Percentiles rank a stretch among this genome's conserved stretches.
phyloP scores from a whole-genome alignment of 2,113 vertebrate species.

The Rhinichthys klamathensis region DNA sequence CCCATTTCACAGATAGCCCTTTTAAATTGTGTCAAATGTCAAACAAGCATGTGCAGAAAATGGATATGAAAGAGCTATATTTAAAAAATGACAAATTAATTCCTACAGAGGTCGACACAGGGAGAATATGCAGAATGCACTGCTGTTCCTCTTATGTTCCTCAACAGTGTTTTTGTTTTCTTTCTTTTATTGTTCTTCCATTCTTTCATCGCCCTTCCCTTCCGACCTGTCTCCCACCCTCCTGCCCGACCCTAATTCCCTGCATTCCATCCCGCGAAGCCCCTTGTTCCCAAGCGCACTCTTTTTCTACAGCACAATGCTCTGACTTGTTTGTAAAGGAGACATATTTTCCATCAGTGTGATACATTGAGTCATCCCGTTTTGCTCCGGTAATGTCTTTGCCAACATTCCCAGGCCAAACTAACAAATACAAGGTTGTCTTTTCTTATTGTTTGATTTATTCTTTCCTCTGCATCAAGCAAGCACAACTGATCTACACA shows the following conservation, averaged over 20 bases:
- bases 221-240: slow-evolving; percentile 43
- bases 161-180: slow-evolving; percentile 35
- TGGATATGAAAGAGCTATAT: neutral
- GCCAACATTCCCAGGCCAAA: slow-evolving; percentile 19
- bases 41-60: neutral
- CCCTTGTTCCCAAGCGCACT: slow-evolving; percentile 40
- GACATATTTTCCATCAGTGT: slow-evolving; percentile 64
- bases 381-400: slow-evolving; percentile 12
- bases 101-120: neutral
- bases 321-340: slow-evolving; percentile 61
- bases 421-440: neutral
- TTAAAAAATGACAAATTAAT: neutral
- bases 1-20: too few relatives aligned
- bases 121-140: neutral
- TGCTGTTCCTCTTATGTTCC: slow-evolving; percentile 43
- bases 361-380: slow-evolving; percentile 50
- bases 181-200: slow-evolving; percentile 41
- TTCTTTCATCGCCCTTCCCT: slow-evolving; percentile 45
- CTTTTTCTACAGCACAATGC: slow-evolving; percentile 54
- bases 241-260: slow-evolving; percentile 48
- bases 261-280: slow-evolving; percentile 60
- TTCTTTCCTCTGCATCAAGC: neutral
- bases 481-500: neutral
- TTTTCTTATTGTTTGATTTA: slow-evolving; percentile 22
- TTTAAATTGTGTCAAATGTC: neutral